Base-by-base conservation (phyloP, 2,888 invertebrate genomes). In the Eudasyphora cyanicolor region DNA sequence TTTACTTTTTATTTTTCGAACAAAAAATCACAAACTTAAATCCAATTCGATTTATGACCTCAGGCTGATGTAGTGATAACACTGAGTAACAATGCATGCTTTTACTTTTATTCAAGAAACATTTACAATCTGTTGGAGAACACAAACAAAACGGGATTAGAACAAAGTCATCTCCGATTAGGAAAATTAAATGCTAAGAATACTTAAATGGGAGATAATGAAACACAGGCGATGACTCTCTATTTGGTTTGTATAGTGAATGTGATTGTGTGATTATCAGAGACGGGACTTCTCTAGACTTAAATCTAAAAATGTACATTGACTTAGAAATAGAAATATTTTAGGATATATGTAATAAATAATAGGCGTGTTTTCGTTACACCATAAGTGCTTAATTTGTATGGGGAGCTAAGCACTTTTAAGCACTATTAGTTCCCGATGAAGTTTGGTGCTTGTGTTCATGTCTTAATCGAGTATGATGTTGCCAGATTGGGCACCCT, bases 11-110 rank as follows among this genome's bases (percentile, higher is more conserved):
- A n/a, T n/a, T 29, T 57, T 27, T 12, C 12, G 38, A n/a, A n/a
- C 45, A 8, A 8, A 32, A 8, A 32, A n/a, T n/a, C n/a, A n/a
- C n/a, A n/a, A n/a, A n/a, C n/a, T n/a, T n/a, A n/a, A n/a, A 32
- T 32, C 14, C n/a, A 45, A 45, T 71, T 4, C 74, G 38, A 27
- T 70, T 75, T 60, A 49, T 80, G 74, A 80, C 70, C 77, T 77
- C 10, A 77, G 54, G 3, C 80, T 74, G 17, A n/a, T n/a, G 77
- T 35, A 75, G 77, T 77, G 83, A 83, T 80, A 80, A 80, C 73
- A 67, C 38, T 1, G 14, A 32, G 70, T 57, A 57, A n/a, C 21
- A 1, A 21, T 5, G 5, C 1, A 21, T n/a, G 21, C 2, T 32
- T 69, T 76, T 38, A 60, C 45, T 71, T 70, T 78, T 62, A 62